phyloP scores from a whole-genome alignment of 2,888 invertebrate genomes.

The Hypolimnas misippus region DNA sequence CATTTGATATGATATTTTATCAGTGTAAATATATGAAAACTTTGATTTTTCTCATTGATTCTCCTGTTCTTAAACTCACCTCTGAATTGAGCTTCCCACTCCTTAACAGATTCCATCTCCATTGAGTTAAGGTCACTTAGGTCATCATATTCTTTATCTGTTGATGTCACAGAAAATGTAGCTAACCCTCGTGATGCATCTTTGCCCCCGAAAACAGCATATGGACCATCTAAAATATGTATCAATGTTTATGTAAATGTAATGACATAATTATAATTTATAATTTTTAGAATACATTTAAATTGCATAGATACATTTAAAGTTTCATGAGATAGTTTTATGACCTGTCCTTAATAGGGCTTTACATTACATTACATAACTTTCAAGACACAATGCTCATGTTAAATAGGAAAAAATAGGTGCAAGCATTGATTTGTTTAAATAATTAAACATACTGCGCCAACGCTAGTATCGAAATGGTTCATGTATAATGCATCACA shows the following conservation, averaged over 20 bases:
- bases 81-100: constrained; percentile 99
- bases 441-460: constrained; percentile 9
- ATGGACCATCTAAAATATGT: constrained; percentile 90
- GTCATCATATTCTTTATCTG: constrained; percentile 96
- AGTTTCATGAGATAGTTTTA: no score
- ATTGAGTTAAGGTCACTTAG: constrained; percentile 95
- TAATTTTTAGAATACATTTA: background rate
- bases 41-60: background rate
- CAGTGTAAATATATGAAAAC: background rate
- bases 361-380: constrained; percentile 1
- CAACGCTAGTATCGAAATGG: constrained; percentile 17
- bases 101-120: constrained; percentile 97
- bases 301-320: no score
- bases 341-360: background rate
- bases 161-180: constrained; percentile 93
- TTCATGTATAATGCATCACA: constrained; percentile 49
- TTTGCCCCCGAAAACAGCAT: constrained; percentile 96
- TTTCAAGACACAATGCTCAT: background rate
- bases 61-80: constrained; percentile 79
- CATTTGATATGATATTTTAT: background rate
- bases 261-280: background rate
- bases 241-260: background rate
- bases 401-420: background rate
- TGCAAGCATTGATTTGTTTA: background rate
- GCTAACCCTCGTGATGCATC: constrained; percentile 98